Evolutionary conservation across 2,888 invertebrate species (phyloP).

Genomic region (Yponomeuta sedellus): DNA sequence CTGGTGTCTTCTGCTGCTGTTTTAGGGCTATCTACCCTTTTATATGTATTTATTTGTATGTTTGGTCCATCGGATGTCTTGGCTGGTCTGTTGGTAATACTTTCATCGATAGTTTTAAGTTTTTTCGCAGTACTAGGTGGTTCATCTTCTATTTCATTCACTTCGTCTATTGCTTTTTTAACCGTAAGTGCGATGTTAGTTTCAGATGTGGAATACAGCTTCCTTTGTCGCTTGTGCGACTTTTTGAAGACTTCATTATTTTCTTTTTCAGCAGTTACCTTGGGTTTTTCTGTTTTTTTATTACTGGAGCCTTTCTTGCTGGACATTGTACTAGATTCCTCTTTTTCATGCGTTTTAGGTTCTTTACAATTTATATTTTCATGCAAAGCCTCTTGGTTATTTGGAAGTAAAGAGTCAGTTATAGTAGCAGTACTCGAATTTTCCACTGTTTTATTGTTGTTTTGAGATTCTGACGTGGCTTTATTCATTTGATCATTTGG

Average conservation of each 20-base stretch:
- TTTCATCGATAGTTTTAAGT: background rate
- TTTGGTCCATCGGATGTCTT: background rate
- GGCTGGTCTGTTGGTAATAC: background rate
- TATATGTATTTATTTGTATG: no score
- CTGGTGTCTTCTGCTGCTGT: background rate
- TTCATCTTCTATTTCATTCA: constrained; percentile 10
- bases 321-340: background rate
- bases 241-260: background rate
- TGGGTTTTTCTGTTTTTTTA: background rate
- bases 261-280: background rate
- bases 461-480: background rate
- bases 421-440: constrained; percentile 32
- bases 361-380: background rate
- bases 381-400: constrained; percentile 56
- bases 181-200: background rate
- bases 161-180: constrained; percentile 16
- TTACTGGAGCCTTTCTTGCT: background rate
- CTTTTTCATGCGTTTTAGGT: background rate
- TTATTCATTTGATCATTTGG: background rate
- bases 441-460: background rate
- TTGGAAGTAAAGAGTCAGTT: constrained; percentile 51
- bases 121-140: constrained; percentile 8
- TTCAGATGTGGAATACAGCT: background rate
- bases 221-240: background rate
- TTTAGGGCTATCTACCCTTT: background rate